A percentile compares a stretch with the other conserved stretches of the same genome.
Conservation (phyloP, 2,888 invertebrate species). For the Seira musarum region DNA sequence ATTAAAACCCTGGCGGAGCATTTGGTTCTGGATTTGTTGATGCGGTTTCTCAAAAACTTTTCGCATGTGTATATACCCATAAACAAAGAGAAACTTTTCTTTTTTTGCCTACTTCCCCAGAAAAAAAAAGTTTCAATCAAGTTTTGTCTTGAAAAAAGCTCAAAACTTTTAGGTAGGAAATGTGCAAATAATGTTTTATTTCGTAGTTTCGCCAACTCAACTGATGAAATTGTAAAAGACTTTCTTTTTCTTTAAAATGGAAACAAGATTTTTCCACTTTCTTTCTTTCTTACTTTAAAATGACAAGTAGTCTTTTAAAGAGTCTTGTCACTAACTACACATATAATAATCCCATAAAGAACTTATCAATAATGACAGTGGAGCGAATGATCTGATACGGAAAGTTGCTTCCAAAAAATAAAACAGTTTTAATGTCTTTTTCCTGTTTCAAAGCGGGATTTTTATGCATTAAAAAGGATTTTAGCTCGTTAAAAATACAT, state of each 20-base stretch:
- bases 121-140: slow-evolving; percentile 6
- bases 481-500: slow-evolving; percentile 51
- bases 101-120: slow-evolving; percentile 11
- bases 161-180: not conserved
- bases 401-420: slow-evolving; percentile 9
- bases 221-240: not conserved
- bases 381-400: not conserved
- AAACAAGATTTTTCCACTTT: not conserved
- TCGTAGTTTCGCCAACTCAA: not conserved
- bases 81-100: not conserved
- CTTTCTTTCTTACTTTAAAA: too few relatives aligned
- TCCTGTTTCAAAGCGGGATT: slow-evolving; percentile 12
- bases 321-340: not conserved
- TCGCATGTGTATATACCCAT: not conserved
- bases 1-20: not conserved
- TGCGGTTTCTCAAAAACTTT: slow-evolving; percentile 9
- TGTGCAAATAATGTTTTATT: slow-evolving; percentile 19
- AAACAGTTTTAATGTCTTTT: slow-evolving; percentile 16
- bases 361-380: not conserved
- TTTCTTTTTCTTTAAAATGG: slow-evolving; percentile 6
- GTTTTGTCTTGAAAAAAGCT: not conserved
- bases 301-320: not conserved
- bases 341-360: slow-evolving; percentile 4
- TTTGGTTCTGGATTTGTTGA: slow-evolving; percentile 9
- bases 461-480: slow-evolving; percentile 35